A percentile compares a stretch with the other conserved stretches of the same genome.
phyloP scores from a whole-genome alignment of 2,888 invertebrate species.

The Meliscaeva auricollis region DNA sequence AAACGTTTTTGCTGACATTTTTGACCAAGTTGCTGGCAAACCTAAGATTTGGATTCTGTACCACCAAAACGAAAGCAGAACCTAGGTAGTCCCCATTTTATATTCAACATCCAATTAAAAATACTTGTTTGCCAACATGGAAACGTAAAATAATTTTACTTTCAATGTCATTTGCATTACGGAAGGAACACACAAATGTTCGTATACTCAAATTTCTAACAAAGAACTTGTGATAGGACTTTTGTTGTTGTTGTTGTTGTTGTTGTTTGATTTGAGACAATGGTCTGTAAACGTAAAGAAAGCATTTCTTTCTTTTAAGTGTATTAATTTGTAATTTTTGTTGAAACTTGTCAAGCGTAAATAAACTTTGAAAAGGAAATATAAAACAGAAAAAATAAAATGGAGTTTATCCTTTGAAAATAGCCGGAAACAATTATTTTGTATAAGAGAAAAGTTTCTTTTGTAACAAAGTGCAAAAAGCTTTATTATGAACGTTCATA shows the following conservation, averaged over 20 bases:
- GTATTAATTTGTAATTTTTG: slow-evolving; percentile 60
- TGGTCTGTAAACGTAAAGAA: slow-evolving; percentile 32
- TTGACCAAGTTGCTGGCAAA: no score
- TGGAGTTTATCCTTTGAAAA: slow-evolving; percentile 23
- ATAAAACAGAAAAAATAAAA: not conserved
- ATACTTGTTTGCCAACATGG: no score
- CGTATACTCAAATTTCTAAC: not conserved
- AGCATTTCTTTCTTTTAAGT: slow-evolving; percentile 10
- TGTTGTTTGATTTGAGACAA: slow-evolving; percentile 23
- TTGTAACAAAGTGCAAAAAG: slow-evolving; percentile 14
- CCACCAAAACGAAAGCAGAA: no score
- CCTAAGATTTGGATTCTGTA: no score
- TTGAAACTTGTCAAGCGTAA: slow-evolving; percentile 54
- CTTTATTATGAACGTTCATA: slow-evolving; percentile 8
- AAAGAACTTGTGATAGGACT: slow-evolving; percentile 19
- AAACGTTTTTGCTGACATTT: no score
- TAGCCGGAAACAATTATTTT: slow-evolving; percentile 59
- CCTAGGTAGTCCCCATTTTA: no score
- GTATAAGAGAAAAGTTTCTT: slow-evolving; percentile 17
- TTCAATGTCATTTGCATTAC: no score
- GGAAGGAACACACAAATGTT: slow-evolving; percentile 20
- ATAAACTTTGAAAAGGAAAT: slow-evolving; percentile 34
- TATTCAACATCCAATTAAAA: no score
- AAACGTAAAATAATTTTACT: no score
- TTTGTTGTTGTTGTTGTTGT: slow-evolving; percentile 3